Evolutionary conservation across 1,140 invertebrate species (phyloP).

Genomic region (Capitella teleta): DNA sequence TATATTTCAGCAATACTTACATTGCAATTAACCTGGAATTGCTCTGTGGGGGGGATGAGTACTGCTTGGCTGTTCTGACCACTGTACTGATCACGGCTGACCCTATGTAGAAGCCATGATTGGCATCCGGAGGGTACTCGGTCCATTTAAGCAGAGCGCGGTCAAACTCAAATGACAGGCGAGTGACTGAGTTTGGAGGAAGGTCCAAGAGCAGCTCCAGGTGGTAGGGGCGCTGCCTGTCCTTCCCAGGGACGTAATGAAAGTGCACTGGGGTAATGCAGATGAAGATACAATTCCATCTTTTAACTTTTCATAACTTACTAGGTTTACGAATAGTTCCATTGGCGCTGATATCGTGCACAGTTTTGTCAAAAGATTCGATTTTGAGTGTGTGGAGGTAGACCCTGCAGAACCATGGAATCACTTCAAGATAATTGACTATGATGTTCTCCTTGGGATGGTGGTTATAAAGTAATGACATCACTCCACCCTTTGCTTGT

Average conservation of each 20-base stretch:
- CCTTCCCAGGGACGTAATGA: constrained; percentile 68
- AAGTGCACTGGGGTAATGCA: constrained; percentile 24
- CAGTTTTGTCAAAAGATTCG: constrained; percentile 29
- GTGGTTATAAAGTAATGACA: constrained; percentile 39
- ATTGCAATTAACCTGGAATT: constrained; percentile 19
- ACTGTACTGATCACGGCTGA: constrained; percentile 61
- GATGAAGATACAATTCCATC: too few relatives aligned
- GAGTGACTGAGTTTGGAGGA: constrained; percentile 65
- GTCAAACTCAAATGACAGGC: constrained; percentile 80
- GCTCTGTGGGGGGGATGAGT: constrained; percentile 61
- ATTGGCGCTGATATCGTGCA: constrained; percentile 31
- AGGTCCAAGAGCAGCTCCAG: constrained; percentile 75
- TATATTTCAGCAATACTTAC: neutral
- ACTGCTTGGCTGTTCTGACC: constrained; percentile 60
- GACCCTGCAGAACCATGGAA: constrained; percentile 86
- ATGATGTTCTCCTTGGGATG: constrained; percentile 26
- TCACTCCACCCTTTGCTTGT: constrained; percentile 61
- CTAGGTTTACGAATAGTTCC: constrained; percentile 49
- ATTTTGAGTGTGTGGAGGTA: constrained; percentile 80
- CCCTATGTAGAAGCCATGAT: constrained; percentile 62
- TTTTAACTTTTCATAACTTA: constrained; percentile 40
- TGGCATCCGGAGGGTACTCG: constrained; percentile 97
- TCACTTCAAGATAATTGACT: constrained; percentile 47
- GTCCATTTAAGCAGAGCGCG: constrained; percentile 94
- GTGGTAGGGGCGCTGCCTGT: constrained; percentile 71